Conservation (phyloP, 1,140 invertebrate species). For the Drosophila nikananu region DNA sequence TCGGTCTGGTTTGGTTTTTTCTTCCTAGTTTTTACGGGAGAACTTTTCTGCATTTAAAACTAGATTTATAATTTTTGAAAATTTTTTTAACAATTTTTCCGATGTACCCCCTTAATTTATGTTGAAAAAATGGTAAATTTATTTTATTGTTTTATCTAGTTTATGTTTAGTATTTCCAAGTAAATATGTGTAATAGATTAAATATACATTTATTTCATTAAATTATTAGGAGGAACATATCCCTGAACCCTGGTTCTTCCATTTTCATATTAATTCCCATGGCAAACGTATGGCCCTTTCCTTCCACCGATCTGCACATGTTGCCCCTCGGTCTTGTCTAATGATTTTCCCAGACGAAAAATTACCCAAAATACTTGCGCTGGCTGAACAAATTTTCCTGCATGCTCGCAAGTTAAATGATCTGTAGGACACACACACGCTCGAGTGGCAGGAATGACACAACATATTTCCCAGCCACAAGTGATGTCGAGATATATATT, state of each 20-base stretch:
- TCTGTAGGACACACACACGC: slow-evolving; percentile 50
- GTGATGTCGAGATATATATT: slow-evolving; percentile 35
- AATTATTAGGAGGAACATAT: background rate
- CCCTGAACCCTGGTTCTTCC: background rate
- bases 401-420: slow-evolving; percentile 57
- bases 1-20: too few species aligned
- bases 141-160: background rate
- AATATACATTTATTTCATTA: too few species aligned
- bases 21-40: too few species aligned
- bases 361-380: slow-evolving; percentile 32
- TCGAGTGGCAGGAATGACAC: slow-evolving; percentile 59
- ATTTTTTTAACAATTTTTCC: too few species aligned
- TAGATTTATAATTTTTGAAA: too few species aligned
- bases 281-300: background rate
- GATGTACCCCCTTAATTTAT: too few species aligned
- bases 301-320: slow-evolving; percentile 17
- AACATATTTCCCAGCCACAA: slow-evolving; percentile 56
- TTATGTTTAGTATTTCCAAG: background rate
- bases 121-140: too few species aligned
- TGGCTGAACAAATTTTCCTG: slow-evolving; percentile 37
- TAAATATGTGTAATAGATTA: background rate
- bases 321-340: slow-evolving; percentile 10
- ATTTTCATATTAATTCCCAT: slow-evolving; percentile 1
- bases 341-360: slow-evolving; percentile 39
- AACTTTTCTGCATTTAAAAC: too few species aligned